Evolutionary conservation across 2,113 vertebrate genomes (phyloP), one percentile per base, ranked within the genome.

Genomic region (Clarias batrachus): DNA sequence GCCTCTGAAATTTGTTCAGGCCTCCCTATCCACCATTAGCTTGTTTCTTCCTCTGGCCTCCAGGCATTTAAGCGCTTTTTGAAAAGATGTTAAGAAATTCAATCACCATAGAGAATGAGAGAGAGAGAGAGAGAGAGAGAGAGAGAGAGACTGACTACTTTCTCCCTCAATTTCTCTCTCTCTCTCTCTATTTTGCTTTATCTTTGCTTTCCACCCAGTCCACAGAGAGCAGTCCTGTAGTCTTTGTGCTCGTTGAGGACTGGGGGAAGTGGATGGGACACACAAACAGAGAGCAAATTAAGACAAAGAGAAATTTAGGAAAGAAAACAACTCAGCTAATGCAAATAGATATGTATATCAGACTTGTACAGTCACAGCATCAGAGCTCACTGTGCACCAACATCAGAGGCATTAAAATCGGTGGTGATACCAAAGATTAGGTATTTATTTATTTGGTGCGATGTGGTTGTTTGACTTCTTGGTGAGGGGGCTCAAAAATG

Each of bases 71-170:
- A 95, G 96, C 93, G 96, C 97, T 98, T 98, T 99, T 99, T 99
- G 97, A 99, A 99, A 99, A 98, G 98, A 99, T 99, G 97, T 99
- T 99, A 99, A 99, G 98, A 99, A 99, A 99, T 99, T 98, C 98
- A 99, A 98, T 98, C 98, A 98, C 98, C 98, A 98, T 97, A 97
- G 98, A 97, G 96, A 97, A 95, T 95, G 95, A 48, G 84, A 81
- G 62, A 79, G 83, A 73, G 65, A 81, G 63, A 71, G 63, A 65
- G 77, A 81, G 77, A 81, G 87, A 52, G 82, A 76, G 85, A 88
- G 93, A 33, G 33, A 33, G 33, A 33, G 33, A 33, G 33, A 2
- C 91, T 91, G 90, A 91, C 93, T 83, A 92, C 90, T 94, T 91
- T 93, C 91, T 89, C 73, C 70, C 52, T 76, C 63, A 82, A 54